These are phyloP conservation scores for Gymnogyps californianus DNA, from an alignment of 2,113 vertebrate genomes.

Conservation along the genomic window DNA sequence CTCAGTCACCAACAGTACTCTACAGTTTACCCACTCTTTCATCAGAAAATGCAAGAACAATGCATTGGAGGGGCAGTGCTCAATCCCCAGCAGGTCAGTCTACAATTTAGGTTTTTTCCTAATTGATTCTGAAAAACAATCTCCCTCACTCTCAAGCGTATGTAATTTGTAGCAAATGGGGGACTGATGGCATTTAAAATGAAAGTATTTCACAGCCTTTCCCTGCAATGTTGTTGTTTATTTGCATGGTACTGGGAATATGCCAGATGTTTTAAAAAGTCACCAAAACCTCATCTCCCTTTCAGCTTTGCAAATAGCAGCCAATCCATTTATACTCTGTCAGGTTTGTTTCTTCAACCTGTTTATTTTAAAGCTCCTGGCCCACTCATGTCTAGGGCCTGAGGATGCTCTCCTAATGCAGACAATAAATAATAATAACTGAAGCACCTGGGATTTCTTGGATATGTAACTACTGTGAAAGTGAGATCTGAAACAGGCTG, in stretches of 20 bases:
- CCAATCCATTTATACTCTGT: not conserved
- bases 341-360: not conserved
- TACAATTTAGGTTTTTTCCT: not conserved
- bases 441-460: not conserved
- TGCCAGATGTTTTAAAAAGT: not conserved
- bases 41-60: not conserved
- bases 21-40: not conserved
- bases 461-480: not conserved
- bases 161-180: not conserved
- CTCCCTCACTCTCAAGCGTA: rapidly evolving
- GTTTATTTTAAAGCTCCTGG: not conserved
- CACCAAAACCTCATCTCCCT: not conserved
- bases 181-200: not conserved
- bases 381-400: not conserved
- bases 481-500: not conserved
- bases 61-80: not conserved
- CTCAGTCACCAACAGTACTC: not conserved
- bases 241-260: not conserved
- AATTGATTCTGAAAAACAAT: not conserved
- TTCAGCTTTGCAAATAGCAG: not conserved
- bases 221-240: not conserved
- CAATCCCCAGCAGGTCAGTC: not conserved
- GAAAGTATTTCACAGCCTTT: not conserved
- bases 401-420: not conserved
- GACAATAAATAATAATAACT: not conserved